Conservation (phyloP, 2,113 vertebrate species). For the Boleophthalmus pectinirostris region DNA sequence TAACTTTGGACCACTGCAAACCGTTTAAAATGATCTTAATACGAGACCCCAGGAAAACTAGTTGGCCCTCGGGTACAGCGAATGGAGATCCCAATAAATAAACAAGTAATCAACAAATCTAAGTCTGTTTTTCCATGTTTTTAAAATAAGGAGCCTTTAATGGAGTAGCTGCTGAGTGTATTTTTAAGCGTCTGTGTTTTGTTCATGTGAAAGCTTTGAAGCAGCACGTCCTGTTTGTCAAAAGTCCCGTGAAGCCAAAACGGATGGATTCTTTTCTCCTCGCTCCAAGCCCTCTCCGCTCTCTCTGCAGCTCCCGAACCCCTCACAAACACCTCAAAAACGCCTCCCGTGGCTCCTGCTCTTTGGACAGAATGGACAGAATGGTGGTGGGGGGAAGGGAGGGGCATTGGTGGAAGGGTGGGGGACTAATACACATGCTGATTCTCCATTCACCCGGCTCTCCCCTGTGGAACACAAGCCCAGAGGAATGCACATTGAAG, state of each 20-base stretch:
- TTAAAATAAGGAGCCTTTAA: neutral
- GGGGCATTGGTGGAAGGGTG: conserved; percentile 12
- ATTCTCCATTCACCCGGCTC: conserved; percentile 76
- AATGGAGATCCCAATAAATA: too few relatives aligned
- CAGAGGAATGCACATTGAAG: conserved; percentile 68
- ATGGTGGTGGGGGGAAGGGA: conserved; percentile 33
- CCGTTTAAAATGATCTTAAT: too few relatives aligned
- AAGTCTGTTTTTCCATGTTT: conserved; percentile 46
- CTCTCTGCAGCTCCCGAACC: conserved; percentile 58
- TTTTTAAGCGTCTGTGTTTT: conserved; percentile 54
- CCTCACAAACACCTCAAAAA: conserved; percentile 50
- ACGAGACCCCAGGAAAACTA: too few relatives aligned
- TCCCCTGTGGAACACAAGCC: conserved; percentile 66
- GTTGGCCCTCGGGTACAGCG: too few relatives aligned
- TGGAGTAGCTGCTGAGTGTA: neutral
- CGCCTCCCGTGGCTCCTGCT: conserved; percentile 76
- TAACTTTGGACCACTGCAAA: too few relatives aligned
- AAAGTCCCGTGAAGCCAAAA: conserved; percentile 67
- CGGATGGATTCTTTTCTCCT: conserved; percentile 54
- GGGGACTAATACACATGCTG: conserved; percentile 76
- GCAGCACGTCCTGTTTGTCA: conserved; percentile 63
- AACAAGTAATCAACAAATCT: conserved; percentile 11
- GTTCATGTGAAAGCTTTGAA: conserved; percentile 59
- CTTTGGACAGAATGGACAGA: conserved; percentile 56
- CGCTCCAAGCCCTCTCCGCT: conserved; percentile 66